phyloP scores from a whole-genome alignment of 1,140 invertebrate species.

The Drosophila nigromelanica region DNA sequence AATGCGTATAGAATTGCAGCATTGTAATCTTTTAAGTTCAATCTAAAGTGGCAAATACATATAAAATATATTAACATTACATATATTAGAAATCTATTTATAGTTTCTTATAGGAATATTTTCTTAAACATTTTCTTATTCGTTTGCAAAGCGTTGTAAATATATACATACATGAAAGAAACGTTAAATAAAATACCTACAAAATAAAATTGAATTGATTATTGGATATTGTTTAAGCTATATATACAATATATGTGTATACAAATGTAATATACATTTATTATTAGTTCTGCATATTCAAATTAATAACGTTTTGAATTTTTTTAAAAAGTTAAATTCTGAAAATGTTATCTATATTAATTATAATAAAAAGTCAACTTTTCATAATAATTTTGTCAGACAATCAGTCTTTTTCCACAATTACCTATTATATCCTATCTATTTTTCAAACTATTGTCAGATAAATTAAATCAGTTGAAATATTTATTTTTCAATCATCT shows the following conservation, averaged over 20 bases:
- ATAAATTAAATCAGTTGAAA: neutral
- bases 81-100: conserved; percentile 27
- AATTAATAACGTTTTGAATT: too few species aligned
- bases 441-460: too few species aligned
- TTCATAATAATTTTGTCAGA: too few species aligned
- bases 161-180: conserved; percentile 28
- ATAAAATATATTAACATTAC: conserved; percentile 32
- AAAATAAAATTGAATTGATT: neutral
- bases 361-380: too few species aligned
- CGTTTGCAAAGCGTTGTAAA: conserved; percentile 52
- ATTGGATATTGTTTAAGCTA: neutral
- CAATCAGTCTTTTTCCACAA: too few species aligned
- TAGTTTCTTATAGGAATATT: conserved; percentile 10
- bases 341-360: too few species aligned
- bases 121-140: conserved; percentile 11
- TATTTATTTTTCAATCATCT: neutral
- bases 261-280: too few species aligned
- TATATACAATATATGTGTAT: too few species aligned
- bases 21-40: conserved; percentile 33
- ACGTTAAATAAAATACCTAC: conserved; percentile 40
- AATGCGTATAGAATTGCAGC: conserved; percentile 21
- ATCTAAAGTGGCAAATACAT: conserved; percentile 34
- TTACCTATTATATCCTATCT: too few species aligned
- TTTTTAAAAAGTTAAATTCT: too few species aligned
- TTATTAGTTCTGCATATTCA: too few species aligned